Conservation (phyloP, 2,113 vertebrate genomes). For the Halcyon senegalensis region DNA sequence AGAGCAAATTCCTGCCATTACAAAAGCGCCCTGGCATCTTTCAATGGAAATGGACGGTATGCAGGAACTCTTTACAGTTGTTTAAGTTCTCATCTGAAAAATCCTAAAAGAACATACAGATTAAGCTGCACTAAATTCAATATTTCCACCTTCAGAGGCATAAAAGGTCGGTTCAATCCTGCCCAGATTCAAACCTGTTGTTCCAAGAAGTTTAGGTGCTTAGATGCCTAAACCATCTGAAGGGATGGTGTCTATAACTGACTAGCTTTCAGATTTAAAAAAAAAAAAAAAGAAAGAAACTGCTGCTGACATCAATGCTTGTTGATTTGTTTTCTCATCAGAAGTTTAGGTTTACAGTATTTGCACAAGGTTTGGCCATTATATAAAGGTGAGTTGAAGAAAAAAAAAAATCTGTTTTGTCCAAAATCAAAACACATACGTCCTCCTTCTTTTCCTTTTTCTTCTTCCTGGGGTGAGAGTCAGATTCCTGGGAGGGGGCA, state of each 20-base stretch:
- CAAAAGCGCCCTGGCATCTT: not conserved
- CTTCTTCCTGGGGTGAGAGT: constrained; percentile 93
- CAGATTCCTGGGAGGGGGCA: constrained; percentile 93
- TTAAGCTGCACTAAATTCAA: constrained; percentile 30
- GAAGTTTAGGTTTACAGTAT: constrained; percentile 63
- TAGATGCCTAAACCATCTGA: constrained; percentile 51
- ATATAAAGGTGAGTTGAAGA: constrained; percentile 71
- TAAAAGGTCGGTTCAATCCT: constrained; percentile 57
- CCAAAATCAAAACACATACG: constrained; percentile 84
- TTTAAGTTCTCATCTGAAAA: constrained; percentile 37
- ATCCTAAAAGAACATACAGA: not conserved
- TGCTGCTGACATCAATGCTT: constrained; percentile 58
- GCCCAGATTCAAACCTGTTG: constrained; percentile 57
- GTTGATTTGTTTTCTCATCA: constrained; percentile 65
- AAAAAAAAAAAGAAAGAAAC: constrained; percentile 40
- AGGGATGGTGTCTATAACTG: constrained; percentile 48
- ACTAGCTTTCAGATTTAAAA: constrained; percentile 59
- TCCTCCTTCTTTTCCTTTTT: constrained; percentile 99
- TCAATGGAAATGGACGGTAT: not conserved
- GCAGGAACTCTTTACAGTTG: constrained; percentile 11
- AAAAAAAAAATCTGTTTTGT: constrained; percentile 72
- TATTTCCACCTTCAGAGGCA: constrained; percentile 58
- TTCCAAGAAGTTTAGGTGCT: constrained; percentile 60
- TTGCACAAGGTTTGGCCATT: constrained; percentile 69
- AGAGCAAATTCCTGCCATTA: constrained; percentile 23